phyloP scores from a whole-genome alignment of 1,140 invertebrate species.

The Anoplophora glabripennis region DNA sequence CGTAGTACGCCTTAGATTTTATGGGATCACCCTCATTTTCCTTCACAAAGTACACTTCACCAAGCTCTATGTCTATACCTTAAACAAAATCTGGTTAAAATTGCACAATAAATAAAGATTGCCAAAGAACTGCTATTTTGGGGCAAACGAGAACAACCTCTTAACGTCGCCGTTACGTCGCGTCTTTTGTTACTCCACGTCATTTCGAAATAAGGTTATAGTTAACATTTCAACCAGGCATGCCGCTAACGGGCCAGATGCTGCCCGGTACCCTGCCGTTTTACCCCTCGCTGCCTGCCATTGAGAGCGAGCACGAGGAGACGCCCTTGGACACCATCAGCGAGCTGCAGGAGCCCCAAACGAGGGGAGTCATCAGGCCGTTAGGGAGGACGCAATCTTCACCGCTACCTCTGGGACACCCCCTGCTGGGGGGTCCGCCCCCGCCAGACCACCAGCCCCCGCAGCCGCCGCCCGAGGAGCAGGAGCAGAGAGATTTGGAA shows the following conservation, averaged over 20 bases:
- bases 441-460: conserved; percentile 42
- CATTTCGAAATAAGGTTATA: too few species aligned
- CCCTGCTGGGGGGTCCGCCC: conserved; percentile 70
- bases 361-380: conserved; percentile 58
- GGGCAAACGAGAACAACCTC: too few species aligned
- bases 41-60: too few species aligned
- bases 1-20: too few species aligned
- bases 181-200: too few species aligned
- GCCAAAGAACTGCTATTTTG: too few species aligned
- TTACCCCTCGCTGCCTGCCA: conserved; percentile 69
- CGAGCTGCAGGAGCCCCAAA: conserved; percentile 46
- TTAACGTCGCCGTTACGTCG: too few species aligned
- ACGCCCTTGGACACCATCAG: conserved; percentile 50
- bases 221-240: conserved; percentile 41
- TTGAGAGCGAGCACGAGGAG: conserved; percentile 53
- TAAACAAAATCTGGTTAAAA: too few species aligned
- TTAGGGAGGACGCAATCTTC: conserved; percentile 91
- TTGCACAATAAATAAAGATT: too few species aligned
- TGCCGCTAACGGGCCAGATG: conserved; percentile 71
- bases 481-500: conserved; percentile 53
- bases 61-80: too few species aligned
- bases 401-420: conserved; percentile 91
- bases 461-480: conserved; percentile 42
- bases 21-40: too few species aligned
- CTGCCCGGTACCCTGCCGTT: conserved; percentile 70